Evolutionary conservation across 2,113 vertebrate genomes (phyloP), one percentile per base, ranked within the genome.

Genomic region (Ranitomeya imitator): DNA sequence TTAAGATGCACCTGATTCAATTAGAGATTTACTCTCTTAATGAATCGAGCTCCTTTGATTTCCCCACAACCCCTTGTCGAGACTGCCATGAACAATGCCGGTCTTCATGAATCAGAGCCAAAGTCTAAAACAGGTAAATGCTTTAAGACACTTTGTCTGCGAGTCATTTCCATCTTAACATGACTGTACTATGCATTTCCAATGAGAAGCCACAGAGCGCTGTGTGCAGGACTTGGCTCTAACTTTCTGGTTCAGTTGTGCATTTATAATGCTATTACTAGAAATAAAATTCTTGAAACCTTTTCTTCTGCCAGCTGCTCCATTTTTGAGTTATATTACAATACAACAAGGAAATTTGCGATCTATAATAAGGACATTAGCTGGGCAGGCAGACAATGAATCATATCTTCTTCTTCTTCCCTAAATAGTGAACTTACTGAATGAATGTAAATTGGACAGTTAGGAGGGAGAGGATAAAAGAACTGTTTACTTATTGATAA

Each of bases 401-500:
- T 73, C 86, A 82, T 87, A 74, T 82, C 57, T 88, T 74, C 71
- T 82, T 59, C 79, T 82, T 59, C 79, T 82, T 88, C 52, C 51
- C 61, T 63, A 79, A 87, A 80, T 83, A 82, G 79, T 74, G 86
- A 82, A 88, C 31, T 60, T 81, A 54, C 51, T 76, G 79, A 83
- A 88, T 82, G 79, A 71, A 88, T 82, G 79, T 88, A 88, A 88
- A 88, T 83, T 88, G 86, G 79, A 76, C 79, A 83, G 86, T 81
- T 76, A 83, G 79, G 54, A 81, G 52, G 79, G 81, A 59, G 54
- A 88, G 79, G 79, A 74, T 88, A 88, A 88, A 83, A 88, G 86
- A 83, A 82, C 79, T 88, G 69, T 88, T 88, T 88, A 88, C 86
- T 88, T 88, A 88, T 88, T 88, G 69, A 88, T 88, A 83, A 88